A percentile compares a stretch with the other conserved stretches of the same genome.
Evolutionary conservation across 2,888 invertebrate genomes (phyloP).

Genomic region (Gryllus longicercus): DNA sequence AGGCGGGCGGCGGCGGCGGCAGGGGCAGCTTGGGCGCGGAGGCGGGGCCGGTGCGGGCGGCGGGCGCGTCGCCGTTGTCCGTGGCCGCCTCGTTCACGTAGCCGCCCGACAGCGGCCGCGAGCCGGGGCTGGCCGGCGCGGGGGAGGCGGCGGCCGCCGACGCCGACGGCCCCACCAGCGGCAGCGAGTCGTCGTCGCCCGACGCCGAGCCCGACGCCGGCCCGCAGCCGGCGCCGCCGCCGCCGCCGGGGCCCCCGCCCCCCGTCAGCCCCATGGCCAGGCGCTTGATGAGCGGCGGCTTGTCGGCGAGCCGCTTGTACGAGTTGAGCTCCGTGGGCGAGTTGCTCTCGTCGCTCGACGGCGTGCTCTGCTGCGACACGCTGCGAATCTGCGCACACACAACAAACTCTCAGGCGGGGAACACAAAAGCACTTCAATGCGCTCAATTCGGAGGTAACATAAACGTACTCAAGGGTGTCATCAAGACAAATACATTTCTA

Average conservation of each 20-base stretch:
- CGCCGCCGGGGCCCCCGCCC: constrained; percentile 41
- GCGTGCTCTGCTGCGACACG: constrained; percentile 53
- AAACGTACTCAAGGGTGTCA: too few species aligned
- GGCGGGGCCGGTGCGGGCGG: too few species aligned
- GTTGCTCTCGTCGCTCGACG: constrained; percentile 75
- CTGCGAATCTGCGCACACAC: constrained; percentile 36
- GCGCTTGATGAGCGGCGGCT: constrained; percentile 74
- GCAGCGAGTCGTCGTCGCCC: constrained; percentile 46
- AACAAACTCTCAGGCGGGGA: background rate
- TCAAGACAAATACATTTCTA: too few species aligned
- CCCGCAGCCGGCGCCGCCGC: constrained; percentile 41
- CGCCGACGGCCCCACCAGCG: constrained; percentile 59
- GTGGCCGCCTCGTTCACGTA: constrained; percentile 77
- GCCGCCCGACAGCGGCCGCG: constrained; percentile 67
- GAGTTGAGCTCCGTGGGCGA: constrained; percentile 84
- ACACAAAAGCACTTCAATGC: background rate
- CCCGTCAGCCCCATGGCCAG: constrained; percentile 71
- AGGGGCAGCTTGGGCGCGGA: background rate
- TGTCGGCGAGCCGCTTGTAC: constrained; percentile 75
- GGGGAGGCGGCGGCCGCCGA: background rate
- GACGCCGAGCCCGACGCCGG: constrained; percentile 62
- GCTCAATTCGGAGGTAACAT: too few species aligned
- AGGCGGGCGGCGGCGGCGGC: background rate
- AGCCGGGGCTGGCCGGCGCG: too few species aligned
- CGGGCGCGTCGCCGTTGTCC: constrained; percentile 45